Conservation (phyloP, 1,140 invertebrate species). For the Periplaneta americana region DNA sequence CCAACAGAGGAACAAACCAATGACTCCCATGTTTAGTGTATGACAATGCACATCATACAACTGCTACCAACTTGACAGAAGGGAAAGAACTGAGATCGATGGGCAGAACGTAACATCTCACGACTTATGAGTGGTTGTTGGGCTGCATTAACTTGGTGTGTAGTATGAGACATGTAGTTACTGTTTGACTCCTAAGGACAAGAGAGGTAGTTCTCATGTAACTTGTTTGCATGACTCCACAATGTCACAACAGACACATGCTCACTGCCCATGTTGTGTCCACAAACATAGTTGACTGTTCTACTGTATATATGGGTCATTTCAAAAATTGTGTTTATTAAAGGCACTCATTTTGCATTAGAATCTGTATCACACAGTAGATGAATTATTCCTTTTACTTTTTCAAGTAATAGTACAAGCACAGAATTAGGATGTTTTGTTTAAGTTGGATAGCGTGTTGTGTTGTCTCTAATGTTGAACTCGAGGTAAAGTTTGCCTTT, state of each 20-base stretch:
- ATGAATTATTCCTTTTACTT: too few relatives aligned
- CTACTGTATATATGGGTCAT: background rate
- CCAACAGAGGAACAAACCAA: background rate
- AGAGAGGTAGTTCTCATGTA: background rate
- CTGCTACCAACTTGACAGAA: background rate
- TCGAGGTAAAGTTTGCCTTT: too few relatives aligned
- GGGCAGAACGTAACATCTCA: background rate
- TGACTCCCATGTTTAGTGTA: background rate
- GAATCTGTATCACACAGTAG: too few relatives aligned
- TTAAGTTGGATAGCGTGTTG: too few relatives aligned
- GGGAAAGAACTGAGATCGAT: background rate
- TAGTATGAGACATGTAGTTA: background rate
- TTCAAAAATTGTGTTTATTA: background rate
- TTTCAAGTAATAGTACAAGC: too few relatives aligned
- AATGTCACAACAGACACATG: background rate
- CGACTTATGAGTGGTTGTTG: background rate
- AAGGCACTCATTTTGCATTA: background rate
- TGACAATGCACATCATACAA: background rate
- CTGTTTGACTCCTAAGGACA: background rate
- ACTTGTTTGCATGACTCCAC: background rate
- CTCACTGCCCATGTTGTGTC: background rate
- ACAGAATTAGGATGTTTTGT: too few relatives aligned
- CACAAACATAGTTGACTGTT: background rate
- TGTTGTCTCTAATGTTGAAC: too few relatives aligned
- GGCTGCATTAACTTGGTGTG: background rate